Evolutionary conservation across 2,797 vertebrate genomes (phyloP), one percentile per base, ranked within the genome.

Genomic region (Hyperoplus immaculatus): DNA sequence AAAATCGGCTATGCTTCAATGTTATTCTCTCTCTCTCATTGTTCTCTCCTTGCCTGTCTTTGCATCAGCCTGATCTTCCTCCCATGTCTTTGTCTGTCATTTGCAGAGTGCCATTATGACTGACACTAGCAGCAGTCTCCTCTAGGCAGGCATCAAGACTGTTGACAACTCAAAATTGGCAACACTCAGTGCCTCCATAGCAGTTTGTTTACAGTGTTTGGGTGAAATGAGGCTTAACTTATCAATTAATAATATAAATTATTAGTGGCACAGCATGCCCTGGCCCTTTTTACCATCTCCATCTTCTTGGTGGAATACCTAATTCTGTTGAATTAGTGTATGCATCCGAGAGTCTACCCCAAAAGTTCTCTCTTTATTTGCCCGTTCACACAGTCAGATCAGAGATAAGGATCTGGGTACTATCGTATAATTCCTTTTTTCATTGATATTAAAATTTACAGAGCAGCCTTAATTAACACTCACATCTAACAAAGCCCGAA

Each of bases 71-170:
- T 38, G 18, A 54, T 60, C 57, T 42, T 36, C 77, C 66, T 74
- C 65, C 56, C 62, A 47, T 61, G 16, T 9, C 38, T 78, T 57
- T 82, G 60, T 69, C 46, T 79, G 59, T 77, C 65, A 72, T 66
- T 61, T 72, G 43, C 73, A 77, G 74, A 77, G 56, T 85, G 70
- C 60, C 63, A 85, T 69, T 64, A 50, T 75, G 59, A 83, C 62
- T 58, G 63, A 80, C 81, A 75, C 21, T 16, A 13, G 69, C 47
- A 29, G 47, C 63, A 56, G 50, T 55, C 54, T 8, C 38, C 38
- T 64, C 53, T 45, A 41, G 29, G 29, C 29, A 70, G 53, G 61
- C 78, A 68, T 62, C 67, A 69, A 57, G 45, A 61, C 63, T 77
- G 46, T 72, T 58, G 39, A 72, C n/a, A 6, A 77, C 16, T 12